Evolutionary conservation across 2,888 invertebrate species (phyloP), one percentile per base, ranked within the genome.

Genomic region (Tetheella fluctuosa): DNA sequence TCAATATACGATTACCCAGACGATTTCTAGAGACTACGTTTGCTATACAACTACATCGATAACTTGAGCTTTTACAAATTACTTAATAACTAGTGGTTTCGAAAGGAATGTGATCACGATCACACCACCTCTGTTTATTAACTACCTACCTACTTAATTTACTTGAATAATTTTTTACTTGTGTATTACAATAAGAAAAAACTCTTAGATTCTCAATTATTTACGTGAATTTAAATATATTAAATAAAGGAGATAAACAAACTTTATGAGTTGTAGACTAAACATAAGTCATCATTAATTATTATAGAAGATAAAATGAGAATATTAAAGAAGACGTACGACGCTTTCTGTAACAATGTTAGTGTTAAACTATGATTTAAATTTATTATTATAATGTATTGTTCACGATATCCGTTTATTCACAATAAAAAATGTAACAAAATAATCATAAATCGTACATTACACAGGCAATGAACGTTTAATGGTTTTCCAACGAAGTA

Each of bases 1-100:
- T 77, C 79, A 78, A 80, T 71, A 77, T 63, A 71, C 75, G 79
- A 66, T 65, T 67, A 81, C 63, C 78, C 81, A 68, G 59, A 83
- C 77, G 68, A 76, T 69, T 82, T 75, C 54, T 54, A 54, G 28
- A 54, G 17, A 8, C 12, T 30, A 17, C 30, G 13, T 17, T 54
- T 10, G n/a, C 30, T 1, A 20, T 54, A 17, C 17, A 28, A 28
- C 20, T 28, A 17, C 12, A 30, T n/a, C n/a, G 8, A 28, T 54
- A 54, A 10, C 28, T 7, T 30, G 54, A 30, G 28, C 30, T 28
- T 7, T 17, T 54, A 28, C 28, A 54, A 25, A 54, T 54, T 54
- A 39, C 39, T n/a, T 39, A 39, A 39, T 48, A 48, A 48, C 8
- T 48, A 20, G 48, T 48, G 17, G 48, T 48, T 48, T 48, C 20